A percentile compares a stretch with the other conserved stretches of the same genome.
Conservation (phyloP, 2,888 invertebrate species). For the Gnatocerus cornutus region DNA sequence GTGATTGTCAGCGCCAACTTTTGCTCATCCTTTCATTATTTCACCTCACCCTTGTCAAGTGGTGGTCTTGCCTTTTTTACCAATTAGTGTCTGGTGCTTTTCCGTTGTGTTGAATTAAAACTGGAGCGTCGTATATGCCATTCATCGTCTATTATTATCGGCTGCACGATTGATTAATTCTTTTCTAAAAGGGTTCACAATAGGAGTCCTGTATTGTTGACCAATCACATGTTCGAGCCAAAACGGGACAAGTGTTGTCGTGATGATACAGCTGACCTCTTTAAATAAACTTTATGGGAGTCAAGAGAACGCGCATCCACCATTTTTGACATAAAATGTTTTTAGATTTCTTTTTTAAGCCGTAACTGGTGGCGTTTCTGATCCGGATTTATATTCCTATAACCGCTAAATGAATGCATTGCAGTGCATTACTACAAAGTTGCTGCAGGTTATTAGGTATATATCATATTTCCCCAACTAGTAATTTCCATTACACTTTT, state of each 20-base stretch:
- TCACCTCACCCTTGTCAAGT: slow-evolving; percentile 42
- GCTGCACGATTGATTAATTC: slow-evolving; percentile 15
- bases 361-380: not conserved
- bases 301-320: too few species aligned
- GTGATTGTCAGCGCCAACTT: slow-evolving; percentile 48
- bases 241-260: not conserved
- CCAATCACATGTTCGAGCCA: slow-evolving; percentile 1
- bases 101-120: slow-evolving; percentile 22
- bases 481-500: too few species aligned
- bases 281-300: slow-evolving; percentile 7
- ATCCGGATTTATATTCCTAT: not conserved
- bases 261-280: not conserved
- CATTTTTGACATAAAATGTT: too few species aligned
- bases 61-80: slow-evolving; percentile 36
- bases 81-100: slow-evolving; percentile 28
- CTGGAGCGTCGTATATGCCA: slow-evolving; percentile 9
- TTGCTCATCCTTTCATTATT: slow-evolving; percentile 50
- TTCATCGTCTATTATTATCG: slow-evolving; percentile 4
- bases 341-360: too few species aligned
- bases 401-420: too few species aligned
- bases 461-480: too few species aligned
- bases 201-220: slow-evolving; percentile 13
- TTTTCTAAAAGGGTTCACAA: slow-evolving; percentile 17
- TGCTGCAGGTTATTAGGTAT: too few species aligned
- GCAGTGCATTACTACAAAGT: too few species aligned